Conservation (phyloP, 2,888 invertebrate genomes). For the Drosophila algonquin region DNA sequence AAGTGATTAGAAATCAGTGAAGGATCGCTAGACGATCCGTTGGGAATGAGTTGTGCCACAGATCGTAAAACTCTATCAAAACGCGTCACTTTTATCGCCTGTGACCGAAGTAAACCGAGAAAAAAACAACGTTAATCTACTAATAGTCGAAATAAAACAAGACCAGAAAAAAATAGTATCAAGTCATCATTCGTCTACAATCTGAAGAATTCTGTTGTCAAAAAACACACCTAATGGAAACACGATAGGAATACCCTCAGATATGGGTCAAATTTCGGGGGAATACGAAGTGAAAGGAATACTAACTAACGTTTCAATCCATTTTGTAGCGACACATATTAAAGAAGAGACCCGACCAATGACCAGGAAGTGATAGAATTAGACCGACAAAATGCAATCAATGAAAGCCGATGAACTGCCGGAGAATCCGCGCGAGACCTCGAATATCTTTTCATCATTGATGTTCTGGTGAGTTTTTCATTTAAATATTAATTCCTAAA, state of each 20-base stretch:
- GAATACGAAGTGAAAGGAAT: not conserved
- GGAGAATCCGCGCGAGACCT: conserved; percentile 86
- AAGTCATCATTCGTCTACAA: conserved; percentile 20
- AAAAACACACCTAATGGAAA: not conserved
- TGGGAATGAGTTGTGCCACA: conserved; percentile 2
- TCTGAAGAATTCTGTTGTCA: not conserved
- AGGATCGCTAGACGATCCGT: not conserved
- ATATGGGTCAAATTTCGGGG: not conserved
- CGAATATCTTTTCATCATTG: conserved; percentile 87
- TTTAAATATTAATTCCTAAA: not conserved
- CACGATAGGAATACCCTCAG: not conserved
- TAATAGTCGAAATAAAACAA: conserved; percentile 13
- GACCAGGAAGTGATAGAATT: conserved; percentile 47
- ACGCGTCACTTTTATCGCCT: conserved; percentile 19
- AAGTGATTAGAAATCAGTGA: not conserved
- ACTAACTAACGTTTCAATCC: conserved; percentile 11
- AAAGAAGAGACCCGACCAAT: conserved; percentile 52
- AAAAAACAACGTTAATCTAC: conserved; percentile 17
- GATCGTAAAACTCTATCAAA: not conserved
- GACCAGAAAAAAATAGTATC: conserved; percentile 2
- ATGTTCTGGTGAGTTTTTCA: conserved; percentile 85
- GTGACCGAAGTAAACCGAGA: conserved; percentile 10
- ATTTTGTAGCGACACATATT: conserved; percentile 52
- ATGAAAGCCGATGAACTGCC: conserved; percentile 83
- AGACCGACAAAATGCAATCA: conserved; percentile 80